A percentile compares a stretch with the other conserved stretches of the same genome.
Conservation (phyloP, 2,113 vertebrate species). For the Tachuris rubrigastra region DNA sequence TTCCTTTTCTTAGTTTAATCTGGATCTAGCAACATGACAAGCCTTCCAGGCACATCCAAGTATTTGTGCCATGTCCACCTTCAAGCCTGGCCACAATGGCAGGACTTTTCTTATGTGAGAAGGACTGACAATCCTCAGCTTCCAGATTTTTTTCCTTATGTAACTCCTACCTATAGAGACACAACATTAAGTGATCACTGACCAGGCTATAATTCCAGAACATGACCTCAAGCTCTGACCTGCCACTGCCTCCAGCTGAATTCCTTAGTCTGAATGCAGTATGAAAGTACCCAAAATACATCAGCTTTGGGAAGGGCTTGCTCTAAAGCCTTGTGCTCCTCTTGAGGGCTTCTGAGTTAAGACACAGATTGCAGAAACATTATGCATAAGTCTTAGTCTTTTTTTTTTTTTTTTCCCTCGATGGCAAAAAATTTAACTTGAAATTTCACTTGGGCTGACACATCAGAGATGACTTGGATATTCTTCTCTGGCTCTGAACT, state of each 20-base stretch:
- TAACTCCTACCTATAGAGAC: neutral
- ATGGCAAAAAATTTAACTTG: neutral
- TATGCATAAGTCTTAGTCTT: neutral
- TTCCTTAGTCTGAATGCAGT: neutral
- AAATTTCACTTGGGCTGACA: neutral
- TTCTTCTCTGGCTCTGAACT: neutral
- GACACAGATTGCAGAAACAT: neutral
- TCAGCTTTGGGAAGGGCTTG: neutral
- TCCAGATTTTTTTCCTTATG: neutral
- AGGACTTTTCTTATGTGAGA: neutral
- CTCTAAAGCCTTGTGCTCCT: neutral
- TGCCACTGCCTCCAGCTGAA: neutral
- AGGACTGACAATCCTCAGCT: neutral
- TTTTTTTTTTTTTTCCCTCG: neutral
- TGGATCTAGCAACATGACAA: neutral
- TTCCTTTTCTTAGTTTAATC: neutral
- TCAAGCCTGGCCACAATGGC: neutral
- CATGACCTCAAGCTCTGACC: fast-evolving
- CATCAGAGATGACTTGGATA: neutral
- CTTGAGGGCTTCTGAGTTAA: neutral
- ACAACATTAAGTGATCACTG: neutral
- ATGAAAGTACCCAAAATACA: neutral
- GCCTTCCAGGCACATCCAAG: neutral
- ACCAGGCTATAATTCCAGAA: neutral
- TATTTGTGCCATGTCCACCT: neutral